phyloP scores from a whole-genome alignment of 2,113 vertebrate species.

The Suricata suricatta region DNA sequence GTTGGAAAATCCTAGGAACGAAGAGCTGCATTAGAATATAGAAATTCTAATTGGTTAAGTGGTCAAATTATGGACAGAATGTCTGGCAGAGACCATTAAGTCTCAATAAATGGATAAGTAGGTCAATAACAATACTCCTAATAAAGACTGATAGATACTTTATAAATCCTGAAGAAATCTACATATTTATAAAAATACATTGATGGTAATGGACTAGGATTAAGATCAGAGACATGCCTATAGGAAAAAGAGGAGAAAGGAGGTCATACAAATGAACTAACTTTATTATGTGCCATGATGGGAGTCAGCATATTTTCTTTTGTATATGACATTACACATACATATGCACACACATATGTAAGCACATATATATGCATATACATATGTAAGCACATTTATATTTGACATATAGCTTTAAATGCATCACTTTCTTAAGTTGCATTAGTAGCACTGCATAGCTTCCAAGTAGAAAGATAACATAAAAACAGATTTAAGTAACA shows the following conservation, averaged over 20 bases:
- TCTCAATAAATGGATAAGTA: neutral
- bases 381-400: neutral
- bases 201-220: neutral
- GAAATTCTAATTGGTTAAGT: neutral
- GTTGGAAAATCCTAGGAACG: constrained; percentile 13
- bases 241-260: neutral
- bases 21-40: neutral
- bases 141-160: neutral
- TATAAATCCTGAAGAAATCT: neutral
- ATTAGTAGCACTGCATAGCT: neutral
- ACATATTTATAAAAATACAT: neutral
- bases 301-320: neutral
- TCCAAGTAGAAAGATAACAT: neutral
- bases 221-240: neutral
- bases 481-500: neutral
- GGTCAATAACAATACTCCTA: neutral
- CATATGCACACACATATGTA: neutral
- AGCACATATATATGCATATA: neutral
- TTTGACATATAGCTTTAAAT: neutral
- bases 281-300: neutral
- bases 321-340: neutral
- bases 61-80: neutral
- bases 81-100: neutral
- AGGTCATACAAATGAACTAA: neutral
- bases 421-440: neutral